These are phyloP conservation scores for Miltochrista miniata DNA, from an alignment of 2,888 invertebrate species.

Conservation along the genomic window DNA sequence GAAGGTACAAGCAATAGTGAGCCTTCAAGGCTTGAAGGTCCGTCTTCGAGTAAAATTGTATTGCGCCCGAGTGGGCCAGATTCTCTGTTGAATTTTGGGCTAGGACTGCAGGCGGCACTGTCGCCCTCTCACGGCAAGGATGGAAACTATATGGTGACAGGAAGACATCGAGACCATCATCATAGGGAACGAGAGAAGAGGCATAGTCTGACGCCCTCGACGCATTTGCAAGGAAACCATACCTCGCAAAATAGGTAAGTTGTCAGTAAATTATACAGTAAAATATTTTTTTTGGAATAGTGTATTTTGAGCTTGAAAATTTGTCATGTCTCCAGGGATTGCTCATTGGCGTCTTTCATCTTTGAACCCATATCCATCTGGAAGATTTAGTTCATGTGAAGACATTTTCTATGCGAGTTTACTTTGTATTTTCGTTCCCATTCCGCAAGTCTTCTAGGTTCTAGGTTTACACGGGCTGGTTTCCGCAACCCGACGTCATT, in stretches of 20 bases:
- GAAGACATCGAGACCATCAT: conserved; percentile 59
- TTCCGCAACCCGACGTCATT: too few species aligned
- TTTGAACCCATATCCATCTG: too few species aligned
- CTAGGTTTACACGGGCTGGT: too few species aligned
- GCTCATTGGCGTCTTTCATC: too few species aligned
- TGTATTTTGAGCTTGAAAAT: too few species aligned
- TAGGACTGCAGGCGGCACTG: conserved; percentile 68
- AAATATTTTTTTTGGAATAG: too few species aligned
- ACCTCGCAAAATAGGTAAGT: conserved; percentile 68
- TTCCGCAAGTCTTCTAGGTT: too few species aligned
- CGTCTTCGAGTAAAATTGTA: conserved; percentile 65
- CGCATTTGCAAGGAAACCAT: conserved; percentile 67
- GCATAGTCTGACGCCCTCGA: conserved; percentile 79
- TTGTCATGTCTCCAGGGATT: too few species aligned
- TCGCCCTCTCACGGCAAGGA: conserved; percentile 72
- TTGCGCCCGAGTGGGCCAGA: conserved; percentile 60
- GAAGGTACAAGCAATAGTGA: conserved; percentile 54
- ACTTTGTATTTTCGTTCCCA: too few species aligned
- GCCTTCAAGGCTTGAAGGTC: conserved; percentile 51
- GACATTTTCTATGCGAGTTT: too few species aligned
- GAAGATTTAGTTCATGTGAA: too few species aligned
- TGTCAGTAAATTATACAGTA: background rate
- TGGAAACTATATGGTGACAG: conserved; percentile 51
- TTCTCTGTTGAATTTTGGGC: conserved; percentile 65
- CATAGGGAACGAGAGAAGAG: conserved; percentile 81